These are phyloP conservation scores for Sebastes aleutianus DNA, from an alignment of 2,797 vertebrate genomes.

Conservation along the genomic window DNA sequence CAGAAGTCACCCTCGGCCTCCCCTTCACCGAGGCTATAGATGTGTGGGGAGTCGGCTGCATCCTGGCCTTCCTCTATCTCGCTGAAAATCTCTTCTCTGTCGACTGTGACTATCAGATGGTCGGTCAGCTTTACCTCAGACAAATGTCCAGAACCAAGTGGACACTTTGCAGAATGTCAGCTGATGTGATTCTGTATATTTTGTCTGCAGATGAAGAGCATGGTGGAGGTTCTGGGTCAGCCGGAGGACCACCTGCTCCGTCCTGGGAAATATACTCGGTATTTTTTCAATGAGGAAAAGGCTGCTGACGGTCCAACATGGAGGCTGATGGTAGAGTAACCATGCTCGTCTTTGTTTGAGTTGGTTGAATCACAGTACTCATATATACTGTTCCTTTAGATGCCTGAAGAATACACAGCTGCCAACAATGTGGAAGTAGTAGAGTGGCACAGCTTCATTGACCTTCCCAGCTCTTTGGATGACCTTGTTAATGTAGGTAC, in stretches of 20 bases:
- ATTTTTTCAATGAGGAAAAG: slow-evolving; percentile 7
- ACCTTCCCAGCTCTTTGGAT: slow-evolving; percentile 1
- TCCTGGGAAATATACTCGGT: neutral
- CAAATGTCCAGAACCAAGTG: neutral
- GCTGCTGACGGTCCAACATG: neutral
- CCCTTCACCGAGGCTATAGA: slow-evolving; percentile 36
- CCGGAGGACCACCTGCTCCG: slow-evolving; percentile 5
- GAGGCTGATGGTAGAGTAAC: slow-evolving; percentile 9
- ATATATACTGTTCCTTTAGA: neutral
- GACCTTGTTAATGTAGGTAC: neutral
- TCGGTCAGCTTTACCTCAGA: neutral
- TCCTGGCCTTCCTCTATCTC: slow-evolving; percentile 31
- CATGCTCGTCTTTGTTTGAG: neutral
- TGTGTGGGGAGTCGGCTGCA: slow-evolving; percentile 31
- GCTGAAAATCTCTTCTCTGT: slow-evolving; percentile 25
- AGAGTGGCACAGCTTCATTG: neutral
- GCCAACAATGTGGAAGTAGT: neutral
- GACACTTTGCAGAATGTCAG: neutral
- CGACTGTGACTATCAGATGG: slow-evolving; percentile 24
- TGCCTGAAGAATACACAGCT: slow-evolving; percentile 3
- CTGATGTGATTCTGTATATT: neutral
- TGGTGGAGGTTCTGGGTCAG: slow-evolving; percentile 34
- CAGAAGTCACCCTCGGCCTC: slow-evolving; percentile 31
- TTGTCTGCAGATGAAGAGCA: slow-evolving; percentile 27
- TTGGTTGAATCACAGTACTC: neutral